Percentiles rank a stretch among this genome's conserved stretches.
Conservation (phyloP, 2,888 invertebrate species). For the Pharmacophagus antenor region DNA sequence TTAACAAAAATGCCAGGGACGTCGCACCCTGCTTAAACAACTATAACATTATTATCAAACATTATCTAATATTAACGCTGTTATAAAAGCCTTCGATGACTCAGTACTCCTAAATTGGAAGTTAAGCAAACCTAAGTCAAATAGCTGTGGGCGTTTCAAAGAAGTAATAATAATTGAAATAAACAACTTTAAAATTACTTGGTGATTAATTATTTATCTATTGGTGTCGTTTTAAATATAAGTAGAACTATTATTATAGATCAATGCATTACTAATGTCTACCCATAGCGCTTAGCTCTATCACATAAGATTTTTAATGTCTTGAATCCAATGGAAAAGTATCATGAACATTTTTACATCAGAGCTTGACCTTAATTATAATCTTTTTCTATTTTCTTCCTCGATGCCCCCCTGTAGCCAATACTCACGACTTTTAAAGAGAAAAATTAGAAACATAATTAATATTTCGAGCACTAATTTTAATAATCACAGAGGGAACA, state of each 20-base stretch:
- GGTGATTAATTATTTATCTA: neutral
- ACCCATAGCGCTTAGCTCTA: too few species aligned
- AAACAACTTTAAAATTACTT: neutral
- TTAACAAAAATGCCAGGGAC: constrained; percentile 5
- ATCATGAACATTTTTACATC: too few species aligned
- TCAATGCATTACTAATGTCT: neutral
- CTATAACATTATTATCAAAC: constrained; percentile 47
- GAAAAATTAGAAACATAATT: too few species aligned
- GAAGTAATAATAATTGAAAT: neutral
- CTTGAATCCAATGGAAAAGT: too few species aligned
- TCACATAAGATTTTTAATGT: too few species aligned
- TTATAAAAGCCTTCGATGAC: constrained; percentile 37
- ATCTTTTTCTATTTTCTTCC: too few species aligned
- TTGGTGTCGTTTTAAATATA: neutral
- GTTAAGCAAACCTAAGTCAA: constrained; percentile 6
- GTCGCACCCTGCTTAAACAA: constrained; percentile 36
- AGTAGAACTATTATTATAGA: neutral
- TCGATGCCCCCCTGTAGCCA: too few species aligned
- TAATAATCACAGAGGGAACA: too few species aligned
- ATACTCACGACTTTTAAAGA: too few species aligned
- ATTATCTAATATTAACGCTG: constrained; percentile 49
- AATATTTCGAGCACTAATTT: too few species aligned
- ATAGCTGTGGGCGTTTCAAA: neutral
- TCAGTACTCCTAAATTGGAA: constrained; percentile 27
- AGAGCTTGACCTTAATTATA: too few species aligned